Base-by-base conservation (phyloP, 2,113 vertebrate species). In the Actenoides hombroni region DNA sequence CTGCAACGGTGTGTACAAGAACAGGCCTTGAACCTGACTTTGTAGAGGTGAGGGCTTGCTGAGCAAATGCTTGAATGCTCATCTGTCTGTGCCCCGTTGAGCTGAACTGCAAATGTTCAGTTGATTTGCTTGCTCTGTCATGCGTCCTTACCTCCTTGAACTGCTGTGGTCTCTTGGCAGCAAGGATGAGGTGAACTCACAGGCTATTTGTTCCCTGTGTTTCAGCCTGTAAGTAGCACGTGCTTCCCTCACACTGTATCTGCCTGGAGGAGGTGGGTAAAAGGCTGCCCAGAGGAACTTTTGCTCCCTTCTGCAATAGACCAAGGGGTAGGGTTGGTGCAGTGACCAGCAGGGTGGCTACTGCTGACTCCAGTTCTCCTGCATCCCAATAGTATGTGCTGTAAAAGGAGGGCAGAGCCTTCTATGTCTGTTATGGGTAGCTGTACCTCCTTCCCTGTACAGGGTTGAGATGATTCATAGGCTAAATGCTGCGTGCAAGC, bases 181-280 rank as follows among this genome's bases (percentile, higher is more conserved):
- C 61, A 54, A 93, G 44, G 40, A 92, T 44, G 25, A 91, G n/a
- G 21, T 95, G 88, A 40, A 91, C 46, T 84, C 5, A 1, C 67
- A 93, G 48, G 90, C 88, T 67, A 49, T 88, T 84, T 95, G 80
- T 57, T 95, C 91, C 88, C 82, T 12, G 77, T 69, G 83, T 94
- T 96, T 18, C 93, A 94, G 40, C 89, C 93, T 63, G 77, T 83
- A 25, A 89, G 79, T 51, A 92, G 79, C 21, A 49, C 61, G 1
- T 70, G 63, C 71, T 90, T 93, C 33, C 88, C 65, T 61, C 6
- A 29, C 51, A 83, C 85, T 14, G 9, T 83, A 24, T 77, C 90
- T 91, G 54, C 7, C 3, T 21, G 21, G 21, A 51, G 21, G 44
- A 71, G 49, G 61, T 53, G 54, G 16, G 56, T 78, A 53, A 87